A percentile compares a stretch with the other conserved stretches of the same genome.
phyloP scores from a whole-genome alignment of 1,140 invertebrate species.

The Spodoptera litura region DNA sequence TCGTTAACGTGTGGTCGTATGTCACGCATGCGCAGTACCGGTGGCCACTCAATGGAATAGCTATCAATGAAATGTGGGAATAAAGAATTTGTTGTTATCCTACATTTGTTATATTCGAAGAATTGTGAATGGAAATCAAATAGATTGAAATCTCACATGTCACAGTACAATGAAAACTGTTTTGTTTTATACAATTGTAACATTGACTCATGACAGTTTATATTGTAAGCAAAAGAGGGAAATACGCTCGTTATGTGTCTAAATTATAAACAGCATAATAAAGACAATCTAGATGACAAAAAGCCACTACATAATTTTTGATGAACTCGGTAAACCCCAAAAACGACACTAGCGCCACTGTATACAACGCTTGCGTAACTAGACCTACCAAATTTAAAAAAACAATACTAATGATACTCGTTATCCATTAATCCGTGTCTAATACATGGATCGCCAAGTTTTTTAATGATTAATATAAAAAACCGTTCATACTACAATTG shows the following conservation, averaged over 20 bases:
- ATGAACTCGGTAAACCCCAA: background rate
- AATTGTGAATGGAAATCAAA: background rate
- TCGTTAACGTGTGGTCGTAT: conserved; percentile 7
- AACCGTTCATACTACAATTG: background rate
- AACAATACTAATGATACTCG: too few relatives aligned
- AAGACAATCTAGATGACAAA: background rate
- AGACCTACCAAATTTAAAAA: too few relatives aligned
- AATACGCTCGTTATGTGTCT: too few relatives aligned
- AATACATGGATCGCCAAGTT: background rate
- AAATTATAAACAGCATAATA: background rate
- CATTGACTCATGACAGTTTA: too few relatives aligned
- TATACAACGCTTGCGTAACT: too few relatives aligned
- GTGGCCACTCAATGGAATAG: conserved; percentile 27
- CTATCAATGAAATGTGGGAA: conserved; percentile 21
- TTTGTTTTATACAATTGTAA: too few relatives aligned
- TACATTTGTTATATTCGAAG: background rate
- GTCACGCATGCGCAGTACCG: conserved; percentile 12
- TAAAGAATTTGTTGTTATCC: background rate
- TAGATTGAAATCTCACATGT: background rate
- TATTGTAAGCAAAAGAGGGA: too few relatives aligned
- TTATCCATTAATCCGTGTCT: too few relatives aligned
- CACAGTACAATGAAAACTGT: too few relatives aligned
- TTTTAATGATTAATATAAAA: background rate
- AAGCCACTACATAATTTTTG: background rate
- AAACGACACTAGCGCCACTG: too few relatives aligned